Evolutionary conservation across 2,797 vertebrate species (phyloP), one percentile per base, ranked within the genome.

Genomic region (Danio choprae): DNA sequence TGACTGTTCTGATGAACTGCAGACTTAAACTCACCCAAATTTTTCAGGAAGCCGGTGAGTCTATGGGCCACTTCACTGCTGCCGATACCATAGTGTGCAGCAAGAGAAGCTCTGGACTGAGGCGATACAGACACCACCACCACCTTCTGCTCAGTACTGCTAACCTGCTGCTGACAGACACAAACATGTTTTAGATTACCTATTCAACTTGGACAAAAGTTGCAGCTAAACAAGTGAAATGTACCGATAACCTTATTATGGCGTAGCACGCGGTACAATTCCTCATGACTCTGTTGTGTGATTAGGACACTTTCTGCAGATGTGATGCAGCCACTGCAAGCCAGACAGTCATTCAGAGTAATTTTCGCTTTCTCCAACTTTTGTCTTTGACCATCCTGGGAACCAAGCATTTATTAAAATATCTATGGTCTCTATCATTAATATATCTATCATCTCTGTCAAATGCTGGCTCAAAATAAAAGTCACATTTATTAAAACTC

Each of bases 261-360:
- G 0, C 75, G 81, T 7, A 99, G 92, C 46, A 96, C 90, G 81
- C 90, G 96, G 85, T 90, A 90, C 18, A 99, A 91, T 81, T 99
- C 97, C 71, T 94, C 92, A 0, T 98, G 96, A 88, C 98, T 99
- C 92, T 99, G 98, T 84, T 98, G 97, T 0, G 94, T 93, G 85
- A 99, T 94, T 9, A 99, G 90, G 36, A 99, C 91, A 0, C 95
- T 99, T 88, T 99, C 98, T 0, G 98, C 98, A 0, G 98, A 98
- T 0, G 98, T 99, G 83, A 99, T 94, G 44, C 98, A 99, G 86
- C 98, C 98, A 3, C 98, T 99, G 82, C 98, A 99, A 0, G 98
- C 98, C 86, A 99, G 88, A 69, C 98, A 99, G 90, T 99, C 97
- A 0, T 98, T 96, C 71, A 99, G 90, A 0, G 94, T 96, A 85